Percentiles rank a stretch among this genome's conserved stretches.
phyloP scores from a whole-genome alignment of 2,113 vertebrate genomes.

The Pitta sordida region DNA sequence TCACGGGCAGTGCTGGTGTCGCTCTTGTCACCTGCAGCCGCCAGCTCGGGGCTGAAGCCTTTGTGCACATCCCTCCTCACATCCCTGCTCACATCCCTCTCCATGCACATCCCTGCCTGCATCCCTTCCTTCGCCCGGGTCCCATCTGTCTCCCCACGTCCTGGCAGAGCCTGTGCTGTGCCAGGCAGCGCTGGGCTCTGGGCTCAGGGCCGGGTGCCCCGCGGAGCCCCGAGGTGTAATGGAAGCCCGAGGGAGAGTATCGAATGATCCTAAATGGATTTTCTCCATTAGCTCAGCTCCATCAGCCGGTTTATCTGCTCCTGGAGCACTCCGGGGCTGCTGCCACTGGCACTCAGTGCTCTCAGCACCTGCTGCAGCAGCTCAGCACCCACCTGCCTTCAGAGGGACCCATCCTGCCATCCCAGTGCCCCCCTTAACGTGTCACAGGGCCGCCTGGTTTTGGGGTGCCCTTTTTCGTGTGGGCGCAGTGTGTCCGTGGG shows the following conservation, averaged over 20 bases:
- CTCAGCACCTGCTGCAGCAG: neutral
- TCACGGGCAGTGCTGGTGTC: neutral
- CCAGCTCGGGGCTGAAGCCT: neutral
- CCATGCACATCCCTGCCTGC: neutral
- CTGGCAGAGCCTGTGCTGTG: accelerated
- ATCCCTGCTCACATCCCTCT: neutral
- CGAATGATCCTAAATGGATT: constrained; percentile 62
- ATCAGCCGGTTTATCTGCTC: constrained; percentile 11
- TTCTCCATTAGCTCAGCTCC: constrained; percentile 47
- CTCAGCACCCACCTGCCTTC: neutral
- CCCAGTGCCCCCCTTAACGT: neutral
- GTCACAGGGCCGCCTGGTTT: accelerated
- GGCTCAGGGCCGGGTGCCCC: neutral
- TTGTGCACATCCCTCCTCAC: neutral
- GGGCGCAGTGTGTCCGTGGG: accelerated
- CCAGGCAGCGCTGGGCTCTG: neutral
- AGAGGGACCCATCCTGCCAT: neutral
- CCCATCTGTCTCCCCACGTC: neutral
- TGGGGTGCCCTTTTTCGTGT: accelerated
- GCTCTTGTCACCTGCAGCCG: neutral
- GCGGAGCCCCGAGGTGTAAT: constrained; percentile 24
- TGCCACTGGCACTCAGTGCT: neutral
- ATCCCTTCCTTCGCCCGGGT: too few species aligned
- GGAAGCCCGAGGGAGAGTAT: constrained; percentile 5
- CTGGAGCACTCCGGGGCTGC: neutral